Evolutionary conservation across 2,797 vertebrate genomes (phyloP).

Genomic region (Darevskia mixta): DNA sequence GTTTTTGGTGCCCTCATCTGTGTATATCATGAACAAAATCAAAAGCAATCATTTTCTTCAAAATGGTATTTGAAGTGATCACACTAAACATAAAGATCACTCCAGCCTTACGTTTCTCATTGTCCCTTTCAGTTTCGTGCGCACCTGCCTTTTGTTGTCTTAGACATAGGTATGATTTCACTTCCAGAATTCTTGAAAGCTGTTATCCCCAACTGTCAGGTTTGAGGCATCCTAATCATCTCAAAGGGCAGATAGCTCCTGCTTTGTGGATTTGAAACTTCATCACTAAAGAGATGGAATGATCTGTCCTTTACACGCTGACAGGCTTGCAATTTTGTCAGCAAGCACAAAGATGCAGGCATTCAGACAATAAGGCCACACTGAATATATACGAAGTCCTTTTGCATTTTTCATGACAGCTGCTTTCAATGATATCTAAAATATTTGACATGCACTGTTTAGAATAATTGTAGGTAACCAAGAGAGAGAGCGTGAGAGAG

Average conservation of each 20-base stretch:
- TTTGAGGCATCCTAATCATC: conserved; percentile 71
- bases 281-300: conserved; percentile 78
- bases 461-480: conserved; percentile 70
- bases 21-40: conserved; percentile 69
- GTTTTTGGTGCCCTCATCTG: conserved; percentile 77
- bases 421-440: conserved; percentile 69
- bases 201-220: conserved; percentile 74
- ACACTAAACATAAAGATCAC: conserved; percentile 66
- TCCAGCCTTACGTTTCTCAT: conserved; percentile 61
- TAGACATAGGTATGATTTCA: conserved; percentile 61
- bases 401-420: conserved; percentile 66
- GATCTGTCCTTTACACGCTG: conserved; percentile 73
- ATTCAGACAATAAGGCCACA: conserved; percentile 70
- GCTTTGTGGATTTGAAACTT: conserved; percentile 75
- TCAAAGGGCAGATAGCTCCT: conserved; percentile 72
- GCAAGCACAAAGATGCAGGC: conserved; percentile 62
- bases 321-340: conserved; percentile 79
- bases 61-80: conserved; percentile 71
- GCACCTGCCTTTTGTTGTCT: conserved; percentile 66
- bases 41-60: conserved; percentile 63
- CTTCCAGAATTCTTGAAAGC: conserved; percentile 71
- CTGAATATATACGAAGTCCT: conserved; percentile 47
- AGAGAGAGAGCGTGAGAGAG: conserved; percentile 26
- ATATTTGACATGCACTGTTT: conserved; percentile 72
- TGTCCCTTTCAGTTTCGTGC: conserved; percentile 63